Conservation (phyloP, 2,797 vertebrate genomes). For the Columba guinea region DNA sequence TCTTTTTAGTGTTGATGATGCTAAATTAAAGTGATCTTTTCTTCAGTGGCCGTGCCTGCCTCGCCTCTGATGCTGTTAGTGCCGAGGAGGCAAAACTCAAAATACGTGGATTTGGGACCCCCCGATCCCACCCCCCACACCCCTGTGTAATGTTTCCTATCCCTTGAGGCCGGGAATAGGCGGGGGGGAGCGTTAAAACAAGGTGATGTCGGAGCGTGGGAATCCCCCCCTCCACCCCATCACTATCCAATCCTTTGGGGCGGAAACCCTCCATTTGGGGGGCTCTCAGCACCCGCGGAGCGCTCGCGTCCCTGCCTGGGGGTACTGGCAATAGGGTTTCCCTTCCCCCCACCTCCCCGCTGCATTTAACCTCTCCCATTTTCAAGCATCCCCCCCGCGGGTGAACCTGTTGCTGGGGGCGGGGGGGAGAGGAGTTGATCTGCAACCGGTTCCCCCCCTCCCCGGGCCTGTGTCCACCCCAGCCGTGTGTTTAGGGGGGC, state of each 20-base stretch:
- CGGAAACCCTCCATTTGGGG: fast-evolving
- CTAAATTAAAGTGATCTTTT: slow-evolving; percentile 42
- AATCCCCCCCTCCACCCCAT: fast-evolving
- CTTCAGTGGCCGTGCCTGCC: neutral
- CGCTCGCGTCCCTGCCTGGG: no score
- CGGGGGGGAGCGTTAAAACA: neutral
- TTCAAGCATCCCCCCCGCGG: neutral
- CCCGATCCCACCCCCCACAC: neutral
- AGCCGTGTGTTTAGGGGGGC: neutral
- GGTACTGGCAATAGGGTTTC: neutral
- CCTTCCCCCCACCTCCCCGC: fast-evolving
- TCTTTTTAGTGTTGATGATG: slow-evolving; percentile 9
- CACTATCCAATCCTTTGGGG: neutral
- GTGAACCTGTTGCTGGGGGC: neutral
- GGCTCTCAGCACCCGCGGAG: neutral
- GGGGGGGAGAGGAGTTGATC: neutral
- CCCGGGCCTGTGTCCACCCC: neutral
- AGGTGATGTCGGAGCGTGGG: neutral
- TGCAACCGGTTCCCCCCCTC: neutral
- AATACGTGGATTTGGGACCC: neutral
- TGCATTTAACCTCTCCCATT: neutral
- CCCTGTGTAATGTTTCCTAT: neutral
- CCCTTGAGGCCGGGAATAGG: neutral
- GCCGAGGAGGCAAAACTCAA: neutral
- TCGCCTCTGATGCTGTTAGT: neutral